Conservation (phyloP, 2,113 vertebrate species). For the Cyanistes caeruleus region DNA sequence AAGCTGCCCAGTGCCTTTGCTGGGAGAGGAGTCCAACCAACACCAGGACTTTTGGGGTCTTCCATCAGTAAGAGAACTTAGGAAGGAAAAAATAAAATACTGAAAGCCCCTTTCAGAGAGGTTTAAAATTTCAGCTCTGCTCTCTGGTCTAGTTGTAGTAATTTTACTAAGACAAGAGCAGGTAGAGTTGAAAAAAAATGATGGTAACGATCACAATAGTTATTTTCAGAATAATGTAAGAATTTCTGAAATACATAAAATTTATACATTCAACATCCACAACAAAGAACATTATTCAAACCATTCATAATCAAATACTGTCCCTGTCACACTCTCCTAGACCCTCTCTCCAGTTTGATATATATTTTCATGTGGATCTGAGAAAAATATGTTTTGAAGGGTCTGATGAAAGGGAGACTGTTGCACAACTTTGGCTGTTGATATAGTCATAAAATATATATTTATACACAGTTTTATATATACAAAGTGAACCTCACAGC, state of each 20-base stretch:
- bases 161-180: neutral
- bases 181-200: neutral
- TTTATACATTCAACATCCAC: neutral
- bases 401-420: neutral
- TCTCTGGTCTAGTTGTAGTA: neutral
- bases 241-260: neutral
- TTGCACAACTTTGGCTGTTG: neutral
- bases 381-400: conserved; percentile 14
- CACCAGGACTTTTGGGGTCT: neutral
- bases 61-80: neutral
- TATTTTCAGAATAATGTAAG: neutral
- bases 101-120: neutral
- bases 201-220: neutral
- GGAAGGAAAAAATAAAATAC: neutral
- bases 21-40: neutral
- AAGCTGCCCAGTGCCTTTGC: neutral
- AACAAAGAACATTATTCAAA: neutral
- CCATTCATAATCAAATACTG: neutral
- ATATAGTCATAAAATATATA: conserved; percentile 11
- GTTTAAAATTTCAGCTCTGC: neutral
- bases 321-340: neutral
- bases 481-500: conserved; percentile 14
- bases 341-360: neutral
- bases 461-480: conserved; percentile 10
- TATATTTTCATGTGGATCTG: neutral